Conservation (phyloP, 2,797 vertebrate genomes). For the Channa striata region DNA sequence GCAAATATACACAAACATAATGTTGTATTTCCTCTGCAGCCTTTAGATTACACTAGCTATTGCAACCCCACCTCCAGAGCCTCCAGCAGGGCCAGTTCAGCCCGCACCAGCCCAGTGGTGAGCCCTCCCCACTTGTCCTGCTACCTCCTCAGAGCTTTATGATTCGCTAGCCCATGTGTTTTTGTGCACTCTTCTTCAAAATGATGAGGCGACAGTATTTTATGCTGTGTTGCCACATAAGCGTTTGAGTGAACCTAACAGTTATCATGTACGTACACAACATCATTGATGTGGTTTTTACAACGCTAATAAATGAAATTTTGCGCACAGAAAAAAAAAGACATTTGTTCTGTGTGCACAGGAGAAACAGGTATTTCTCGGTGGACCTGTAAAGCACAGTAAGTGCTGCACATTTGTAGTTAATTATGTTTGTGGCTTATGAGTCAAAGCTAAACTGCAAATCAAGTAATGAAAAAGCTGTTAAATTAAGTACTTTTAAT, state of each 20-base stretch:
- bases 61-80: constrained; percentile 89
- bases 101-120: constrained; percentile 96
- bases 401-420: background rate
- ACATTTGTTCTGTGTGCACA: background rate
- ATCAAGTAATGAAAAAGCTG: too few species aligned
- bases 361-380: constrained; percentile 20
- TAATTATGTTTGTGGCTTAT: background rate
- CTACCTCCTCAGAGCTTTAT: background rate
- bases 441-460: background rate
- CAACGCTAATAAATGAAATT: too few species aligned
- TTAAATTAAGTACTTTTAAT: background rate
- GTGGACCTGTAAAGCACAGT: background rate
- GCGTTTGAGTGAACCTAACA: background rate
- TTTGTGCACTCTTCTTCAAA: background rate
- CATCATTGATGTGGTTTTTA: background rate
- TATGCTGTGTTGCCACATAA: constrained; percentile 1
- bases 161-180: background rate
- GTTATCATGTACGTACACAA: background rate
- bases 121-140: constrained; percentile 69
- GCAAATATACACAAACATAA: background rate
- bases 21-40: constrained; percentile 76
- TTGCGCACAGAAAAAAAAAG: too few species aligned
- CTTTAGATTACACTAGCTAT: constrained; percentile 89
- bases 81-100: constrained; percentile 93
- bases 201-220: background rate